Conservation (phyloP, 2,888 invertebrate species). For the Epicampocera succincta region DNA sequence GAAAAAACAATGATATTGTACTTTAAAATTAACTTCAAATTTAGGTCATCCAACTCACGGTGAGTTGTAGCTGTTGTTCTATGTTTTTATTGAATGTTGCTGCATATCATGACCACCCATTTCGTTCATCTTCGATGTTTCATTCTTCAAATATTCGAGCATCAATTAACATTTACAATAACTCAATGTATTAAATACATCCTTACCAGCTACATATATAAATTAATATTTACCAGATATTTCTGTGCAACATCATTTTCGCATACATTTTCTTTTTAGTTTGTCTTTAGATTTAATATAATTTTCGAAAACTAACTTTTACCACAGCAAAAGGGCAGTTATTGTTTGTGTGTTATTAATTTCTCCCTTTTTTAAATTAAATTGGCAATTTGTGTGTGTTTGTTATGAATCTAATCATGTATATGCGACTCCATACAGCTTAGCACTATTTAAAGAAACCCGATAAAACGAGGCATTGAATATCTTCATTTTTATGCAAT, state of each 20-base stretch:
- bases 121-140: constrained; percentile 64
- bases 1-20: constrained; percentile 64
- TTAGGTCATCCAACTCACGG: constrained; percentile 81
- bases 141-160: constrained; percentile 55
- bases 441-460: constrained; percentile 52
- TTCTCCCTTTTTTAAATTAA: constrained; percentile 25
- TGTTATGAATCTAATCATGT: constrained; percentile 59
- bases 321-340: constrained; percentile 19
- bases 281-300: constrained; percentile 54
- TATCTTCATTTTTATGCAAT: constrained; percentile 61
- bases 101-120: constrained; percentile 62
- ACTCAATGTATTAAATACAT: constrained; percentile 40
- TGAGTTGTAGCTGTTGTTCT: constrained; percentile 81
- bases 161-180: constrained; percentile 49
- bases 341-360: constrained; percentile 44
- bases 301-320: constrained; percentile 50
- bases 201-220: constrained; percentile 49
- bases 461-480: constrained; percentile 45
- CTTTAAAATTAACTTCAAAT: constrained; percentile 62
- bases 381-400: constrained; percentile 62
- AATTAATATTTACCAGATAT: constrained; percentile 22
- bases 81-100: constrained; percentile 71
- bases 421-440: constrained; percentile 60
- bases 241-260: constrained; percentile 57
- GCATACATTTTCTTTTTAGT: constrained; percentile 54